These are phyloP conservation scores for Lamellibrachia satsuma DNA, from an alignment of 2,888 invertebrate species.

Conservation along the genomic window DNA sequence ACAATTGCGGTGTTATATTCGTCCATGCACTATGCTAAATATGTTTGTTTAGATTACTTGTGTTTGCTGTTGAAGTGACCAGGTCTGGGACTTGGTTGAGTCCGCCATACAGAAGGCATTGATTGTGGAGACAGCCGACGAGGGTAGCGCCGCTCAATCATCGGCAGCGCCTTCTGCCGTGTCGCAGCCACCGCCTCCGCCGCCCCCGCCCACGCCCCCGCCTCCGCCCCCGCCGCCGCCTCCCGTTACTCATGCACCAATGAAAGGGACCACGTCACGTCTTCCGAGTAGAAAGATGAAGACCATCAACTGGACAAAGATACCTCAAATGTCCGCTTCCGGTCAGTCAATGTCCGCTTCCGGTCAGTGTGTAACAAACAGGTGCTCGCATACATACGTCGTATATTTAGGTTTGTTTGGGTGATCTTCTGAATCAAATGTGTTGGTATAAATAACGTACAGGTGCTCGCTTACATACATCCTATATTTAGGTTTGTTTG, in stretches of 20 bases:
- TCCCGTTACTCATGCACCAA: slow-evolving; percentile 27
- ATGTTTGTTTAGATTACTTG: not conserved
- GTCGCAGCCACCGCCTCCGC: too few species aligned
- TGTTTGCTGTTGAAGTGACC: not conserved
- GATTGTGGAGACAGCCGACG: not conserved
- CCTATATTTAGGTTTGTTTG: too few species aligned
- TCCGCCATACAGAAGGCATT: not conserved
- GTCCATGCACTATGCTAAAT: too few species aligned
- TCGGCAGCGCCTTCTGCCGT: too few species aligned
- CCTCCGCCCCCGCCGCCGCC: not conserved
- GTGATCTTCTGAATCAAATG: too few species aligned
- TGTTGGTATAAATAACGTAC: too few species aligned
- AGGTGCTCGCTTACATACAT: not conserved
- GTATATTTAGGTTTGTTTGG: too few species aligned
- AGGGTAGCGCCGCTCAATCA: not conserved
- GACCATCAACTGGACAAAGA: slow-evolving; percentile 97
- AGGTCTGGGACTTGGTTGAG: not conserved
- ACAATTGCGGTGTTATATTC: too few species aligned
- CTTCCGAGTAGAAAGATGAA: slow-evolving; percentile 96
- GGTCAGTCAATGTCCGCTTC: slow-evolving; percentile 24
- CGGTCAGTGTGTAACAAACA: not conserved
- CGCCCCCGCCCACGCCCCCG: too few species aligned
- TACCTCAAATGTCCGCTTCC: slow-evolving; percentile 70
- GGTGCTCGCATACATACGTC: not conserved
- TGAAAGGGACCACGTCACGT: slow-evolving; percentile 75